phyloP scores from a whole-genome alignment of 2,113 vertebrate genomes.

The human region DNA sequence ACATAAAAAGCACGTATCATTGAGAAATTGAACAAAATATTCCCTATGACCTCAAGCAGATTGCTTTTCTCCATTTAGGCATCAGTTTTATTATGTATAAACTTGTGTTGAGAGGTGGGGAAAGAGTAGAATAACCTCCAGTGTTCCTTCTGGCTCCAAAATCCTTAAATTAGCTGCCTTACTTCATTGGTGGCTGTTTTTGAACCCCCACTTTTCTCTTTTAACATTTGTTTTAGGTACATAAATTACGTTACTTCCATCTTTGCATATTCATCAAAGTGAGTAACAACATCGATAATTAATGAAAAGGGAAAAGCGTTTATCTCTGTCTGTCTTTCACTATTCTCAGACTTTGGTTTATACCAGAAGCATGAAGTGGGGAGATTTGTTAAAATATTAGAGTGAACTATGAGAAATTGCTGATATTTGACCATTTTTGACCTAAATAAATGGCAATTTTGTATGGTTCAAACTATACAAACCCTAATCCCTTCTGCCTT shows the following conservation, averaged over 20 bases:
- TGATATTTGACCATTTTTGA: background rate
- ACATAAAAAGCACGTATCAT: background rate
- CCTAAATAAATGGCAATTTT: background rate
- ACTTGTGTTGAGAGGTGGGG: background rate
- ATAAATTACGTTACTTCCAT: background rate
- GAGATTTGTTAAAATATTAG: background rate
- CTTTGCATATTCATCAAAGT: background rate
- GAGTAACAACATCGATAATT: background rate
- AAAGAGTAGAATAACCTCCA: background rate
- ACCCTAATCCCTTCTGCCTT: background rate
- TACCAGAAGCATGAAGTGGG: background rate
- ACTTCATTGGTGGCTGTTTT: background rate
- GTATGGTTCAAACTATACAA: background rate
- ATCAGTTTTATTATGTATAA: background rate
- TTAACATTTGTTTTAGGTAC: constrained; percentile 18
- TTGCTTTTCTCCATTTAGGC: background rate
- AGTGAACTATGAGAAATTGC: background rate
- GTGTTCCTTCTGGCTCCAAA: background rate
- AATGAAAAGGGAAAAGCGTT: background rate
- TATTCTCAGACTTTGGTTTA: background rate
- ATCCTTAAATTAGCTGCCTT: background rate
- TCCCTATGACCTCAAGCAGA: background rate
- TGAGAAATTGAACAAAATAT: background rate
- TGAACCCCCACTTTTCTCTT: background rate
- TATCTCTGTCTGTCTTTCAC: background rate